Percentiles rank a stretch among this genome's conserved stretches.
These are phyloP conservation scores for Oscheius myriophilus DNA, from an alignment of 2,888 invertebrate species.

Conservation along the genomic window DNA sequence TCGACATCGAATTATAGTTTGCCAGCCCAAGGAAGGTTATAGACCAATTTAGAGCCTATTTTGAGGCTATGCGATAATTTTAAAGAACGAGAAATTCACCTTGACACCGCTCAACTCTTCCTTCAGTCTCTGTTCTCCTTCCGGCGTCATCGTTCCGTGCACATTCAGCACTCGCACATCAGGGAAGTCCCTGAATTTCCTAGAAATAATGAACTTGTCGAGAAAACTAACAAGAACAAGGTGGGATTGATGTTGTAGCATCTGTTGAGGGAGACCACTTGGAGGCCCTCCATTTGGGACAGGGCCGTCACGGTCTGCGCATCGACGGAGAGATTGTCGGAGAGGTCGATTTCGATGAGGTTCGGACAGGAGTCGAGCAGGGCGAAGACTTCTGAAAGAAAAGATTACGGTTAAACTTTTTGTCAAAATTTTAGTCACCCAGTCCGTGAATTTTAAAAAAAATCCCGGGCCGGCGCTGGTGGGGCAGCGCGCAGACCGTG, in stretches of 20 bases:
- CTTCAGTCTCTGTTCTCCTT: constrained; percentile 15
- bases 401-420: neutral
- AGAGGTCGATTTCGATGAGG: constrained; percentile 29
- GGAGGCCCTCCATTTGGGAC: constrained; percentile 1
- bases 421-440: too few species aligned
- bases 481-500: neutral
- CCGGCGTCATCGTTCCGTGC: constrained; percentile 20
- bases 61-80: too few species aligned
- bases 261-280: constrained; percentile 24
- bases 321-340: constrained; percentile 25
- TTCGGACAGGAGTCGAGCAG: constrained; percentile 21
- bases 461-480: too few species aligned
- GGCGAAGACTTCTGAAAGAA: constrained; percentile 12
- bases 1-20: too few species aligned
- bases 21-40: too few species aligned
- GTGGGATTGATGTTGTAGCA: constrained; percentile 29
- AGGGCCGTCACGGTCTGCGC: constrained; percentile 1
- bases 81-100: too few species aligned
- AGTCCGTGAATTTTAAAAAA: too few species aligned
- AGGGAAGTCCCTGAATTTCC: constrained; percentile 12
- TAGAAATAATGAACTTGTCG: neutral
- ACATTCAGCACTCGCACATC: constrained; percentile 21
- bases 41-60: too few species aligned
- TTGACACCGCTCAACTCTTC: constrained; percentile 2
- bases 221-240: constrained; percentile 26